Base-by-base conservation (phyloP, 2,797 vertebrate species). In the Mustela erminea region DNA sequence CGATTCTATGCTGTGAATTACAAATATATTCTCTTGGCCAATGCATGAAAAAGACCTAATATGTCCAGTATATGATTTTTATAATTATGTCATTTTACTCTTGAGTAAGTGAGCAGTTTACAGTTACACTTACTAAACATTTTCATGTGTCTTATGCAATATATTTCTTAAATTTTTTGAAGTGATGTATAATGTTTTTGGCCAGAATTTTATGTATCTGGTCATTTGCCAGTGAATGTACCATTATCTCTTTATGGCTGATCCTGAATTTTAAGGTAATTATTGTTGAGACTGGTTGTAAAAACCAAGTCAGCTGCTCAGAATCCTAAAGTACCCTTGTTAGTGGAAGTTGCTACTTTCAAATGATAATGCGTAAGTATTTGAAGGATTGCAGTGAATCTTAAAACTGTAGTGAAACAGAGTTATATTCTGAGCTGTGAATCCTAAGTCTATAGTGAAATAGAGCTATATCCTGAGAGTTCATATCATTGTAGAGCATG, bases 251-350 rank as follows among this genome's bases (percentile, higher is more conserved):
- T 90, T 92, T 93, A 90, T 58, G 27, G 25, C 15, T 70, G 43
- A 43, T 84, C 38, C 66, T 96, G 60, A 86, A 90, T 97, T 92
- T 86, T 66, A 62, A 78, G 29, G 17, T 87, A 87, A 90, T 89
- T 91, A 75, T 83, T 93, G 54, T 60, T 85, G 86, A 88, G 49
- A 72, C 21, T 77, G 38, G n/a, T 49, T 89, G 4, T 95, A 78
- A 88, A 97, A 83, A 35, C 9, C 20, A 91, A 49, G 32, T 60
- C 66, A 87, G 68, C 58, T 91, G 21, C 52, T 56, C n/a, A 85
- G 52, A 91, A 74, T 90, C 72, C 27, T 20, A 85, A 92, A 90
- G 75, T 70, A 70, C 11, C 17, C 32, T 80, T 94, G 56, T 93
- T 62, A 90, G 86, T 90, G 66, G 25, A 93, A 92, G 17, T 82